These are phyloP conservation scores for Hozukius guyotensis DNA, from an alignment of 2,797 vertebrate genomes.

Conservation along the genomic window DNA sequence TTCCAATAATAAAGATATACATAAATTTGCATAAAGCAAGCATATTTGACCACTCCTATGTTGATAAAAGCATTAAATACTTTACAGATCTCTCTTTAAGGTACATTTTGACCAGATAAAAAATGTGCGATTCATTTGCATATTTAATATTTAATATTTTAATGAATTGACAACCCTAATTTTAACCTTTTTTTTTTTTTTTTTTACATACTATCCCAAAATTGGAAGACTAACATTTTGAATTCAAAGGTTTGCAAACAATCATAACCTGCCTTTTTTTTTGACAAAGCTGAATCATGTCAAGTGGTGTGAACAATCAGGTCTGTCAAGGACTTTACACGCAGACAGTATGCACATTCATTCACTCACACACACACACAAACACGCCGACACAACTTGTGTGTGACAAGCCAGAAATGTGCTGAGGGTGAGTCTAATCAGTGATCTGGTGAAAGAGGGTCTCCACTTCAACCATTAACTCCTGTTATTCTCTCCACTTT, in stretches of 20 bases:
- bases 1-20: no score
- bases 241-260: constrained; percentile 18
- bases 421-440: constrained; percentile 58
- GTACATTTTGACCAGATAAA: no score
- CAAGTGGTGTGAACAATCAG: constrained; percentile 19
- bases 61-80: no score
- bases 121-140: no score
- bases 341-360: background rate
- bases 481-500: constrained; percentile 65
- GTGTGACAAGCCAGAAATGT: constrained; percentile 22
- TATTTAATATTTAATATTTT: no score
- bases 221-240: background rate
- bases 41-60: no score
- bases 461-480: constrained; percentile 67
- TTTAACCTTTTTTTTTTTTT: no score
- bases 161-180: no score
- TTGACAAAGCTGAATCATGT: constrained; percentile 28
- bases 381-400: background rate
- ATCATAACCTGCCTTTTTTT: constrained; percentile 16
- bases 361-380: background rate
- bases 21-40: no score
- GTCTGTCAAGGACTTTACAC: constrained; percentile 18
- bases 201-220: background rate
- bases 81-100: no score
- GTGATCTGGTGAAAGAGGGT: constrained; percentile 65